Percentiles rank a stretch among this genome's conserved stretches.
Conservation (phyloP, 2,113 vertebrate species). For the Euleptes europaea region DNA sequence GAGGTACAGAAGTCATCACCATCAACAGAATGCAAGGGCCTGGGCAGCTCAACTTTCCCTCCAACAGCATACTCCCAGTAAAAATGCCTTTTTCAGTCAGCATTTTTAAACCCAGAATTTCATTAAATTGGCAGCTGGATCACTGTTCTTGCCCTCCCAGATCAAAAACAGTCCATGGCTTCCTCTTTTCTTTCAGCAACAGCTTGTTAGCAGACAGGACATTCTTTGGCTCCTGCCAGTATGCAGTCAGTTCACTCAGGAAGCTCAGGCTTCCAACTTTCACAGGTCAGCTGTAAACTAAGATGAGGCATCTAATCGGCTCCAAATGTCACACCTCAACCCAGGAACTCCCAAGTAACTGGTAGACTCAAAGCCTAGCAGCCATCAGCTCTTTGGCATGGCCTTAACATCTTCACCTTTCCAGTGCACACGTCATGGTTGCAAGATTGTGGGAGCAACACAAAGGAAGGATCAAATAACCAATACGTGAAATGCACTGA, state of each 20-base stretch:
- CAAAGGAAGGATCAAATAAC: not conserved
- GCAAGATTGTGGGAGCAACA: not conserved
- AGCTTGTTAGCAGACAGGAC: not conserved
- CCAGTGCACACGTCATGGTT: not conserved
- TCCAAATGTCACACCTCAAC: not conserved
- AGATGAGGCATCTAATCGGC: not conserved
- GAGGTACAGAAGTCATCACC: not conserved
- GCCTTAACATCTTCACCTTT: not conserved
- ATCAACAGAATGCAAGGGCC: not conserved
- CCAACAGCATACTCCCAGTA: not conserved
- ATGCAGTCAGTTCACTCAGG: not conserved
- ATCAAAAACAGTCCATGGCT: not conserved
- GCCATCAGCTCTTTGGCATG: not conserved
- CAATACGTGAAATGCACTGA: not conserved
- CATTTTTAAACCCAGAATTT: not conserved
- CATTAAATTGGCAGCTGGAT: not conserved
- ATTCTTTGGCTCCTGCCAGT: not conserved
- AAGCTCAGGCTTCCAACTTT: not conserved
- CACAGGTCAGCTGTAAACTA: not conserved
- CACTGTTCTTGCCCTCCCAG: not conserved
- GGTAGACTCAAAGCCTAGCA: not conserved
- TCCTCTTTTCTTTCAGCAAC: not conserved
- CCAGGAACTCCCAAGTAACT: not conserved
- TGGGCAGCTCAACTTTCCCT: not conserved
- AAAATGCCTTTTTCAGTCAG: not conserved